Evolutionary conservation across 2,888 invertebrate genomes (phyloP), one percentile per base, ranked within the genome.

Genomic region (Epistrophella euchroma): DNA sequence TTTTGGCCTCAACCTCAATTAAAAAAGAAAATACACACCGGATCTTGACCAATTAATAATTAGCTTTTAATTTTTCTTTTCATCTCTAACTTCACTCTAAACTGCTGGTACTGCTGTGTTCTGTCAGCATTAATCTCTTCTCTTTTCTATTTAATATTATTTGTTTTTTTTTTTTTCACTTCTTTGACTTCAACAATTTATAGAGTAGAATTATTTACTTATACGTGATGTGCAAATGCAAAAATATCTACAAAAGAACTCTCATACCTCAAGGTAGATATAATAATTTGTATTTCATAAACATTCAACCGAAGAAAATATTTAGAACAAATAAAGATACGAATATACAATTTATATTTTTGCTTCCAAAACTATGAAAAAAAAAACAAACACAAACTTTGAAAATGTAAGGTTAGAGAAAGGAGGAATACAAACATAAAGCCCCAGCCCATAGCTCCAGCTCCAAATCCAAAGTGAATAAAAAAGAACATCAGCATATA

Each of bases 401-500:
- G n/a, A n/a, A 68, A 17, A 22, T 13, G 22, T 32, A 13, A 13
- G 32, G 10, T 25, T 58, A 35, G 2, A 62, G 17, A 45, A 28
- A 40, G 35, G 1, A 6, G 9, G 7, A 55, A 17, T 11, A 58
- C 7, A 71, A 25, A 22, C 28, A 78, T 50, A 37, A 43, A 58
- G 6, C 6, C 4, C 28, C 28, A 28, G 28, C 28, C 28, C 28
- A n/a, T n/a, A 28, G 28, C 28, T 28, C 28, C 28, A 28, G 66
- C 25, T 68, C 45, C 50, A 13, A 35, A 4, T 10, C 19, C 17
- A 17, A 22, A 58, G 35, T 35, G 25, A 35, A 71, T 64, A 75
- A 66, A 74, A 74, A 77, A 78, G 73, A 82, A 68, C 52, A 68
- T 58, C 58, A 58, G 19, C 58, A 13, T 66, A 19, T 66, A 86